Conservation (phyloP, 1,140 invertebrate genomes). For the Apis cerana region DNA sequence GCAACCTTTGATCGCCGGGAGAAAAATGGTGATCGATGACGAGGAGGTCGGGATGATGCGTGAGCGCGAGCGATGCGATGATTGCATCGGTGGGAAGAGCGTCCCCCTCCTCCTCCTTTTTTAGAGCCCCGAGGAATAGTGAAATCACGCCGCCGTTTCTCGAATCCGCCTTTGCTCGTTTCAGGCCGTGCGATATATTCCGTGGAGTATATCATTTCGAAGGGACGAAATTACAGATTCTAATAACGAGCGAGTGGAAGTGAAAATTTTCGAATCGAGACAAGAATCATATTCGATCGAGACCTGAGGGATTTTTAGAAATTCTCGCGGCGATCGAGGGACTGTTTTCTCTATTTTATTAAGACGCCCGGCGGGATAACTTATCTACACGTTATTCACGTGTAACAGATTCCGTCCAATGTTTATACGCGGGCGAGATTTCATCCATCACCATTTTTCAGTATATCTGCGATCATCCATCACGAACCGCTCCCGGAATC, state of each 20-base stretch:
- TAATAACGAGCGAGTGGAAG: no score
- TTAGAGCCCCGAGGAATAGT: neutral
- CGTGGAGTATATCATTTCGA: neutral
- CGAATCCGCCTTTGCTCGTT: neutral
- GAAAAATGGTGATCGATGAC: conserved; percentile 15
- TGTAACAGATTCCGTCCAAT: conserved; percentile 69
- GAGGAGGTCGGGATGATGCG: neutral
- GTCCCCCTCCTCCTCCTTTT: no score
- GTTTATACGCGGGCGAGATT: conserved; percentile 67
- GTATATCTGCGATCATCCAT: conserved; percentile 71
- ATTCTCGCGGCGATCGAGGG: no score
- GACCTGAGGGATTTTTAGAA: no score
- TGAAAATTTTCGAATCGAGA: no score
- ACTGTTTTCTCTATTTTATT: conserved; percentile 23
- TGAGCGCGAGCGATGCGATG: neutral
- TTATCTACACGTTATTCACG: conserved; percentile 62
- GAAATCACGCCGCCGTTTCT: neutral
- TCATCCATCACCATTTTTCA: conserved; percentile 73
- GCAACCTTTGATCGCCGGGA: conserved; percentile 8
- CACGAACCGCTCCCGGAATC: conserved; percentile 68
- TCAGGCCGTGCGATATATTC: neutral
- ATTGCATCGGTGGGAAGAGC: neutral
- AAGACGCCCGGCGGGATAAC: conserved; percentile 58
- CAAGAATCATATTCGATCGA: no score
- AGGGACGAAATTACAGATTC: no score